Conservation (phyloP, 1,140 invertebrate genomes). For the Homalodisca vitripennis region DNA sequence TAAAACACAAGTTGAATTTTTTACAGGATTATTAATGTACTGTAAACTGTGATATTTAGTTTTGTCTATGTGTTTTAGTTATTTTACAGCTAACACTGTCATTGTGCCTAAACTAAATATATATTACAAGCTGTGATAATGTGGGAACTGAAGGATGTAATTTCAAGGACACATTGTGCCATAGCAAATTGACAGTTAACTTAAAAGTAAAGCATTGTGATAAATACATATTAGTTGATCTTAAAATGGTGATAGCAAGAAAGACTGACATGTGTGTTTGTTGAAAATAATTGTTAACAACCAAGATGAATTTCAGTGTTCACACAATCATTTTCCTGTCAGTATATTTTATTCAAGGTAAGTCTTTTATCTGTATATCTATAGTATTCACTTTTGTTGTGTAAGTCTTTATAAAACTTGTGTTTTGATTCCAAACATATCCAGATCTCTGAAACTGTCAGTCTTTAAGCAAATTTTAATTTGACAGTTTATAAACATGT, state of each 20-base stretch:
- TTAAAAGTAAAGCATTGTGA: not conserved
- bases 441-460: too few species aligned
- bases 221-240: too few species aligned
- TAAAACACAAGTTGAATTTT: too few species aligned
- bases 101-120: too few species aligned
- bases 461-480: too few species aligned
- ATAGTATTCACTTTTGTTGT: not conserved
- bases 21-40: too few species aligned
- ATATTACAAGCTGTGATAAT: too few species aligned
- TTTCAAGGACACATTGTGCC: slow-evolving; percentile 15
- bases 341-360: not conserved
- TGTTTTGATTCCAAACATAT: not conserved
- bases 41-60: too few species aligned
- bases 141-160: slow-evolving; percentile 4
- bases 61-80: too few species aligned
- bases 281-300: not conserved
- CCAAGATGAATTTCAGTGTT: not conserved
- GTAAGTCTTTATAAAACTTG: not conserved
- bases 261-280: not conserved
- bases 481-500: too few species aligned
- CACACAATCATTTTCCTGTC: not conserved
- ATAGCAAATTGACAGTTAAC: not conserved
- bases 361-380: not conserved
- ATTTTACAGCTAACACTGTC: too few species aligned
- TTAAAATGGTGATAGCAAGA: not conserved